Evolutionary conservation across 2,113 vertebrate genomes (phyloP).

Genomic region (Proteles cristata): DNA sequence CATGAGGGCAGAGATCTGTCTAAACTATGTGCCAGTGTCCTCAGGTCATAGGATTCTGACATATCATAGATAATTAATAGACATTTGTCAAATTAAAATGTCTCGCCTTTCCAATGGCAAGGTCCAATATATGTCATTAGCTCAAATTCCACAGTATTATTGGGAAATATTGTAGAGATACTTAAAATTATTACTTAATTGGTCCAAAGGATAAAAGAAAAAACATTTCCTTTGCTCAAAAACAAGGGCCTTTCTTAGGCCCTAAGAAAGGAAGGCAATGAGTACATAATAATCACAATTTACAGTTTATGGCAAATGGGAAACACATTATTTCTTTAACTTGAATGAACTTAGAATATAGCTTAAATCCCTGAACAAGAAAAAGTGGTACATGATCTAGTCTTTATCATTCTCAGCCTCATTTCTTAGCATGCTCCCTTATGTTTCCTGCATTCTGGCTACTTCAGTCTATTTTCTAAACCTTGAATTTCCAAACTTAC

Average conservation of each 20-base stretch:
- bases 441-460: neutral
- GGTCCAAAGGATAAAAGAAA: neutral
- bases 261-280: neutral
- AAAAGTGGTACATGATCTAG: neutral
- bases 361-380: neutral
- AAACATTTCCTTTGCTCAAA: neutral
- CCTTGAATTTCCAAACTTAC: neutral
- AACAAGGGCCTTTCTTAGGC: too few species aligned
- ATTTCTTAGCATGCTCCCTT: neutral
- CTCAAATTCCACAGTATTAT: neutral
- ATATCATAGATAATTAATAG: neutral
- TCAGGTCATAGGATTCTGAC: neutral
- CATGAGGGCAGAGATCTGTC: neutral
- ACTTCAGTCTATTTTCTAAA: neutral
- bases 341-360: neutral
- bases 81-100: neutral
- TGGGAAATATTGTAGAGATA: neutral
- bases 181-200: neutral
- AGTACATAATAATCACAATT: neutral
- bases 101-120: neutral
- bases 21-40: too few species aligned
- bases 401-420: neutral
- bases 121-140: neutral
- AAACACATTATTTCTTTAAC: neutral
- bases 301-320: neutral